phyloP scores from a whole-genome alignment of 2,888 invertebrate species.

The Poecilobothrus nobilitatus region DNA sequence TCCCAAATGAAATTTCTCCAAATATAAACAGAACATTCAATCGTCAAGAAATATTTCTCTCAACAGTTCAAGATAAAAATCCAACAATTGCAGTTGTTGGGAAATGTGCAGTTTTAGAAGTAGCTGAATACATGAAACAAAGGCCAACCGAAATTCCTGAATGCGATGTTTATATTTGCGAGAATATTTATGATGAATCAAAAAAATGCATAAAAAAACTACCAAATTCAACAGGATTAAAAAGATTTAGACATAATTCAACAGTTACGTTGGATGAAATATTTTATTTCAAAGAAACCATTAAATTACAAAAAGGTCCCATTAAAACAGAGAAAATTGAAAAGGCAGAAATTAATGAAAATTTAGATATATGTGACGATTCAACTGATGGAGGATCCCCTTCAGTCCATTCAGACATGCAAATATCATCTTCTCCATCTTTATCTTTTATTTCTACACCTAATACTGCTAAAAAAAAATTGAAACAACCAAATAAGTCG shows the following conservation, averaged over 20 bases:
- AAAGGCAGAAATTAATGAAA: constrained; percentile 31
- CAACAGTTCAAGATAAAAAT: constrained; percentile 84
- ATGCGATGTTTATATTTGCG: constrained; percentile 85
- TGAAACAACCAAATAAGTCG: constrained; percentile 51
- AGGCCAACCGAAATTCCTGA: constrained; percentile 90
- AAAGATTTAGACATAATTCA: constrained; percentile 72
- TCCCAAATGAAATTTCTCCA: constrained; percentile 79
- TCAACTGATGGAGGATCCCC: constrained; percentile 71
- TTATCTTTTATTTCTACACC: constrained; percentile 44
- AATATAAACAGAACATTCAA: constrained; percentile 73
- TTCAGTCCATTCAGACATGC: constrained; percentile 73
- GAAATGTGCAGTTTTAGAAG: constrained; percentile 82
- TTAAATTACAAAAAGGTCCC: constrained; percentile 48
- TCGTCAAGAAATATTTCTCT: constrained; percentile 86
- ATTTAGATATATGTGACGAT: constrained; percentile 57
- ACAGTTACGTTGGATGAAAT: constrained; percentile 90
- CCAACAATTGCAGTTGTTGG: constrained; percentile 85
- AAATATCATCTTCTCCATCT: constrained; percentile 50
- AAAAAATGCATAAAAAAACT: constrained; percentile 65
- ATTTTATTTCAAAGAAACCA: constrained; percentile 65
- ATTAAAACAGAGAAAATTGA: neutral
- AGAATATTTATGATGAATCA: constrained; percentile 83
- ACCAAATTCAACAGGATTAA: constrained; percentile 57
- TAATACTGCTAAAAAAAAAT: constrained; percentile 33
- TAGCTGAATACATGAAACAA: constrained; percentile 81